A percentile compares a stretch with the other conserved stretches of the same genome.
phyloP scores from a whole-genome alignment of 2,888 invertebrate species.

The Polia nebulosa region DNA sequence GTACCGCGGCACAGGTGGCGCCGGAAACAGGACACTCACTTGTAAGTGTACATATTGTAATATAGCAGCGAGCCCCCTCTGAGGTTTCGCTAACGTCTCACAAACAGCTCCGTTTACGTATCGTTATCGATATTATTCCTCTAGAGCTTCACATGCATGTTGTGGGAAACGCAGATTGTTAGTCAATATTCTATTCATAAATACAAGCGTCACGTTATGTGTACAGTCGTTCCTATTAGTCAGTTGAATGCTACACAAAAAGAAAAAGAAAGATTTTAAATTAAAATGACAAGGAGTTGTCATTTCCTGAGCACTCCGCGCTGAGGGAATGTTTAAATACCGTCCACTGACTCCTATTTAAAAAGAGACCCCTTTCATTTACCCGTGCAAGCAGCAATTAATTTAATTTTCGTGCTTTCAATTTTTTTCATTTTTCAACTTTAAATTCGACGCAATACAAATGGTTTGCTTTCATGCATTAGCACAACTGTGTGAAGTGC shows the following conservation, averaged over 20 bases:
- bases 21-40: constrained; percentile 20
- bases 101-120: background rate
- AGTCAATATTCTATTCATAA: background rate
- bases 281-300: background rate
- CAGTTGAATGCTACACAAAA: background rate
- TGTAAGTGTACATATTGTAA: constrained; percentile 6
- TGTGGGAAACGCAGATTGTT: background rate
- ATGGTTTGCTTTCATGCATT: background rate
- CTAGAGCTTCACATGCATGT: background rate
- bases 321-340: background rate
- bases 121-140: background rate
- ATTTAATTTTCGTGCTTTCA: background rate
- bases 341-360: too few species aligned
- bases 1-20: background rate
- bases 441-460: background rate
- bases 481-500: background rate
- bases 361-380: background rate
- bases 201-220: background rate
- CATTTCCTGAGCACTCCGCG: background rate
- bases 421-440: background rate
- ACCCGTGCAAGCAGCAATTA: background rate
- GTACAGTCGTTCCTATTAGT: background rate
- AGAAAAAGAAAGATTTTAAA: background rate
- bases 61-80: constrained; percentile 4
- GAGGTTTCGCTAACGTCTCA: constrained; percentile 21